Evolutionary conservation across 2,113 vertebrate genomes (phyloP).

Genomic region (Leucosticte australis): DNA sequence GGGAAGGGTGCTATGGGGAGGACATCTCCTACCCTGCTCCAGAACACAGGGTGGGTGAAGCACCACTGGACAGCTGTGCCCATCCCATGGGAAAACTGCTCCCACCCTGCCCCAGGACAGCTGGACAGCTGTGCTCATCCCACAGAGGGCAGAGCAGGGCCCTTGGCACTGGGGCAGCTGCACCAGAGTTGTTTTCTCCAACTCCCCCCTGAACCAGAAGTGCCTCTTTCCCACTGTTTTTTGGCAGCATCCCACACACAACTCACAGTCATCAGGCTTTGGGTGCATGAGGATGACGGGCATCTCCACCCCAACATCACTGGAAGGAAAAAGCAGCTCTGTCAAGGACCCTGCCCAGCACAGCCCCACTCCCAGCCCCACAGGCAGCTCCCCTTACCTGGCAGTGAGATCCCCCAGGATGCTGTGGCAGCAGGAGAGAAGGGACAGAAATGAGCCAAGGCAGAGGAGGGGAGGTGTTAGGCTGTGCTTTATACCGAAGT

Average conservation of each 20-base stretch:
- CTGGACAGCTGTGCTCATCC: neutral
- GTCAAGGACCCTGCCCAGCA: neutral
- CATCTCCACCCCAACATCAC: conserved; percentile 81
- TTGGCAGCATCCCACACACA: rapidly evolving
- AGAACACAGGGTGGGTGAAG: neutral
- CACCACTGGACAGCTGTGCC: neutral
- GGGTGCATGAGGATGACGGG: conserved; percentile 88
- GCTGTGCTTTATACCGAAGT: neutral
- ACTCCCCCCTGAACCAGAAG: neutral
- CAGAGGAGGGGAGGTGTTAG: neutral
- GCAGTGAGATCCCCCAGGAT: conserved; percentile 84
- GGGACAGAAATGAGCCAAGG: neutral
- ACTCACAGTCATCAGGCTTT: conserved; percentile 79
- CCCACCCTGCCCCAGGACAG: rapidly evolving
- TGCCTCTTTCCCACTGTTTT: neutral
- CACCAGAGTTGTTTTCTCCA: neutral
- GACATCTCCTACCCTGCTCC: neutral
- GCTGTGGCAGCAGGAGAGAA: conserved; percentile 58
- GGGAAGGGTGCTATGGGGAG: neutral
- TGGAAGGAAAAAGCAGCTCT: conserved; percentile 42
- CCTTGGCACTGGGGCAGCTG: neutral
- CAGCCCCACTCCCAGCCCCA: rapidly evolving
- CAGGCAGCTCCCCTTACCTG: conserved; percentile 74
- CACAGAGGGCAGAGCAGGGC: neutral
- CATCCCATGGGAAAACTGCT: neutral